A percentile compares a stretch with the other conserved stretches of the same genome.
phyloP scores from a whole-genome alignment of 2,113 vertebrate species.

The Clinocottus analis region DNA sequence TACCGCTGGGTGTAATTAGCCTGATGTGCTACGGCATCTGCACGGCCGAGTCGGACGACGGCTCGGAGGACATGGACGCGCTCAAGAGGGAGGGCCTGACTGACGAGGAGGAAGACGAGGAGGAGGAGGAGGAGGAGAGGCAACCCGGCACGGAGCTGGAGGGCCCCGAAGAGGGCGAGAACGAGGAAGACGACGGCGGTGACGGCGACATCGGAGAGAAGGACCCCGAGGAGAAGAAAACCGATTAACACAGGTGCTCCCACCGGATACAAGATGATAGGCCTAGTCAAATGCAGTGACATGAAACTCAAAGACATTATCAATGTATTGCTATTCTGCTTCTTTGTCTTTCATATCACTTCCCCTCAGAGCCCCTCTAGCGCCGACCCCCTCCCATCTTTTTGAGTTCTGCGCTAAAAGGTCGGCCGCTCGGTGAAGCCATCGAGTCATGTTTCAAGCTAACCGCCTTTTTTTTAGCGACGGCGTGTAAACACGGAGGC shows the following conservation, averaged over 20 bases:
- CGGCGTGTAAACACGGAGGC: constrained; percentile 17
- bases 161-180: constrained; percentile 80
- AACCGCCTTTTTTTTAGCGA: constrained; percentile 46
- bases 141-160: constrained; percentile 77
- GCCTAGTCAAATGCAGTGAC: constrained; percentile 63
- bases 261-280: constrained; percentile 46
- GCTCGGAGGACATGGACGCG: constrained; percentile 83
- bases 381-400: constrained; percentile 40
- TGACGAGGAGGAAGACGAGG: constrained; percentile 87
- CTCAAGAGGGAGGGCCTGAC: constrained; percentile 85
- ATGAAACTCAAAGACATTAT: constrained; percentile 74
- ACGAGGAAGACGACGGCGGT: constrained; percentile 82
- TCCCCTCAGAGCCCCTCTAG: constrained; percentile 29
- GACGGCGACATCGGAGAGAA: constrained; percentile 71
- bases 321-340: constrained; percentile 42
- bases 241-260: constrained; percentile 80
- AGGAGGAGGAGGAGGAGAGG: constrained; percentile 83
- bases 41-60: constrained; percentile 91
- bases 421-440: constrained; percentile 35
- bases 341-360: constrained; percentile 74
- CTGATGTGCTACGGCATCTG: constrained; percentile 99
- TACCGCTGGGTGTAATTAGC: constrained; percentile 97
- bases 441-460: constrained; percentile 27
- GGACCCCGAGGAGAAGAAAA: constrained; percentile 80
- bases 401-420: constrained; percentile 27